Evolutionary conservation across 2,797 vertebrate genomes (phyloP).

Genomic region (Graptemys geographica): DNA sequence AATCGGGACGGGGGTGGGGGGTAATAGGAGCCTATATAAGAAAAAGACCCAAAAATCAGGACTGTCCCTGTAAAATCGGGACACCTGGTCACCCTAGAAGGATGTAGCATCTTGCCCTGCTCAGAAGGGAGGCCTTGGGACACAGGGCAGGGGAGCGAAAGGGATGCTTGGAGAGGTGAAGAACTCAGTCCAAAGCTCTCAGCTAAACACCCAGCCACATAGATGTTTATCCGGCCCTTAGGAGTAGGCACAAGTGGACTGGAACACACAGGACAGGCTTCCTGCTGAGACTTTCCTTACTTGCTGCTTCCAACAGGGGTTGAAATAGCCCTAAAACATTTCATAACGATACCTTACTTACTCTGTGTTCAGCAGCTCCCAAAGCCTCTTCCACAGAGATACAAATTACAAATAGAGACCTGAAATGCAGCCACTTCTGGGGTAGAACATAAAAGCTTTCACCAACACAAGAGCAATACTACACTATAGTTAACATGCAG

Average conservation of each 20-base stretch:
- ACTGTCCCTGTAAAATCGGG: too few species aligned
- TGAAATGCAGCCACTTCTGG: neutral
- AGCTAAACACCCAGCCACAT: neutral
- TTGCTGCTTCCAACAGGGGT: neutral
- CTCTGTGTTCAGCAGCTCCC: neutral
- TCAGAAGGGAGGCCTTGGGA: neutral
- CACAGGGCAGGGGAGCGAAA: neutral
- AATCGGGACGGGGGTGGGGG: too few species aligned
- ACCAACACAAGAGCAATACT: neutral
- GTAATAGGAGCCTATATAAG: too few species aligned
- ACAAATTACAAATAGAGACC: rapidly evolving
- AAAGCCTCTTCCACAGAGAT: neutral
- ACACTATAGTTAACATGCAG: neutral
- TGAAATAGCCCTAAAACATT: neutral
- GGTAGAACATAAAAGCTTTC: neutral
- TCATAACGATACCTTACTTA: neutral
- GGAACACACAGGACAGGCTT: neutral
- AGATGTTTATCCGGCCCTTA: rapidly evolving
- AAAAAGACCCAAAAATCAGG: too few species aligned
- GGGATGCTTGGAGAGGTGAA: neutral
- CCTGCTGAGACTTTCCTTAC: neutral
- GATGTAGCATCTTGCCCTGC: neutral
- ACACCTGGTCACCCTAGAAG: neutral
- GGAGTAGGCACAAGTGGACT: neutral
- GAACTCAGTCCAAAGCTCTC: neutral